Base-by-base conservation (phyloP, 2,113 vertebrate genomes). In the Rhinopomastus cyanomelas region DNA sequence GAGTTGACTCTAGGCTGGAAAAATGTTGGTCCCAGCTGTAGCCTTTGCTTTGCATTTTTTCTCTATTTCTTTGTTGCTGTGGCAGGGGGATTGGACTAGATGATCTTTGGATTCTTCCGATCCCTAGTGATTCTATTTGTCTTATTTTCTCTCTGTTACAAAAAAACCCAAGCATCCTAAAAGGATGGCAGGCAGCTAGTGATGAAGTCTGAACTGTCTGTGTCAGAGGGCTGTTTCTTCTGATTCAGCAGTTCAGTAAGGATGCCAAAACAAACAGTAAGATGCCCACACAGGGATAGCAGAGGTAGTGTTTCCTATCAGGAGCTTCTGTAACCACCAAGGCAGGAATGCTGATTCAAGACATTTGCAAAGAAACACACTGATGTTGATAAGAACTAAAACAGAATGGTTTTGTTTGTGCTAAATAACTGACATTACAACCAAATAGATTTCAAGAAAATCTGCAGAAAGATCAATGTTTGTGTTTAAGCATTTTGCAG, bases 351-450 rank as follows among this genome's bases (percentile, higher is more conserved):
- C 81, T 96, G 95, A 94, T 86, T 93, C 71, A 87, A 92, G 73
- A 87, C 16, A 34, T 94, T 89, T 92, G n/a, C 25, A 90, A 89
- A 91, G 78, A 81, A 59, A 86, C 60, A 81, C 71, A 75, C 13
- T 49, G 74, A 66, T 75, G 42, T 57, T 81, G 84, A 93, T 95
- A 95, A 95, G 79, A 87, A 69, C 67, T 85, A 67, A 90, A 95
- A 23, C 69, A 87, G 95, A 96, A 78, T 67, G 29, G n/a, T 32
- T 87, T 93, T 95, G n/a, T 91, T 96, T 83, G 80, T 69, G 32
- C 22, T 95, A 92, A 94, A 89, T 80, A 94, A 87, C 62, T 85
- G 67, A 89, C 93, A 92, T 95, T 92, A 78, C 34, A 89, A 71
- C 37, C 44, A 93, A 93, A 95, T 92, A 92, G 53, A 37, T 87